These are phyloP conservation scores for Amblyopsis rosae DNA, from an alignment of 2,113 vertebrate genomes.

Conservation along the genomic window DNA sequence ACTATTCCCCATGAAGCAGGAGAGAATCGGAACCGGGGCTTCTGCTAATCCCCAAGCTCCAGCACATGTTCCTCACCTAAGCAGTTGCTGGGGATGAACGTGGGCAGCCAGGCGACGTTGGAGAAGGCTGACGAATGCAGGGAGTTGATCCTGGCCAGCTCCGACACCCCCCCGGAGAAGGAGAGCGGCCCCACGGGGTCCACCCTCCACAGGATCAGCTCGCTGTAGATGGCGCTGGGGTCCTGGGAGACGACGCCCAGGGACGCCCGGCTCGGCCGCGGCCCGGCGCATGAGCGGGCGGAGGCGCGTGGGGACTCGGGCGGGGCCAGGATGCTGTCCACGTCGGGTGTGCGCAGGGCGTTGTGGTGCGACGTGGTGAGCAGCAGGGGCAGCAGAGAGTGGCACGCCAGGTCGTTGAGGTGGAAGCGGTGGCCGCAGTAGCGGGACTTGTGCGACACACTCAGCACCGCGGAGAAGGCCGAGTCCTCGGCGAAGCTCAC, in stretches of 20 bases:
- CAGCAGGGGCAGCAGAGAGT: constrained; percentile 92
- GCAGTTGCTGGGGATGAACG: constrained; percentile 94
- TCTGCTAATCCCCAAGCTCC: not conserved
- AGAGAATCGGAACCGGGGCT: constrained; percentile 1
- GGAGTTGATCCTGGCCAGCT: constrained; percentile 96
- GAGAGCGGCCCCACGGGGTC: constrained; percentile 97
- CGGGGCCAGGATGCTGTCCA: constrained; percentile 55
- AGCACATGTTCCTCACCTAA: constrained; percentile 81
- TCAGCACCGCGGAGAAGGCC: constrained; percentile 95
- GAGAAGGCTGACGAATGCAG: constrained; percentile 95
- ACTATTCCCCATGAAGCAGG: not conserved
- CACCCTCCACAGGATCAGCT: constrained; percentile 97
- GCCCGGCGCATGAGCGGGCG: constrained; percentile 42
- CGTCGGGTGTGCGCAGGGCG: constrained; percentile 82
- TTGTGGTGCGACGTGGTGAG: constrained; percentile 98
- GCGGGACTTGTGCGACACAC: constrained; percentile 95
- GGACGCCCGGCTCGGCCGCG: constrained; percentile 64
- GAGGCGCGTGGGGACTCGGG: constrained; percentile 32
- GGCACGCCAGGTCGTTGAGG: constrained; percentile 96
- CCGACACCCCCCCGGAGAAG: constrained; percentile 94
- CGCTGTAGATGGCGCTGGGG: constrained; percentile 91
- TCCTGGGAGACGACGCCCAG: constrained; percentile 80
- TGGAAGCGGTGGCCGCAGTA: constrained; percentile 99
- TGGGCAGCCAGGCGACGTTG: constrained; percentile 96
- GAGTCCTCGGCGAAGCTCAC: constrained; percentile 97